Percentiles rank a stretch among this genome's conserved stretches.
Evolutionary conservation across 2,113 vertebrate genomes (phyloP).

Genomic region (Brachyistius frenatus): DNA sequence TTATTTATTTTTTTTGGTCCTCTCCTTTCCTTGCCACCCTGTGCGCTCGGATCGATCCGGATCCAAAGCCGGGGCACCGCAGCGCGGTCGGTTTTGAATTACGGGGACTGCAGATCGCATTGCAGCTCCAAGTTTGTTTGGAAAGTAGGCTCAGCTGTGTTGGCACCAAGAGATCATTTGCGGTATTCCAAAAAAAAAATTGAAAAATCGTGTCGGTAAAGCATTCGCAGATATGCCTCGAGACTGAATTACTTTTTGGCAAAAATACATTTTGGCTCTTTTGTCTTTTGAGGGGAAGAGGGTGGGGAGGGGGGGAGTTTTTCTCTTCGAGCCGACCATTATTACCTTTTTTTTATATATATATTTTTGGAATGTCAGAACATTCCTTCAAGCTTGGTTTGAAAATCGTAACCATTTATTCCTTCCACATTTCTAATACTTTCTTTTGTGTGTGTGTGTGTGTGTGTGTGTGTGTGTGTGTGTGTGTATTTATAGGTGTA

Average conservation of each 20-base stretch:
- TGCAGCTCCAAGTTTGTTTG: slow-evolving; percentile 43
- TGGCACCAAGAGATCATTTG: slow-evolving; percentile 44
- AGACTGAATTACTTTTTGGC: slow-evolving; percentile 54
- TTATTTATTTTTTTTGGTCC: too few species aligned
- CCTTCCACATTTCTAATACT: slow-evolving; percentile 15
- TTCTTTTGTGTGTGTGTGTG: background rate
- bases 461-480: too few species aligned
- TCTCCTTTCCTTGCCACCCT: background rate
- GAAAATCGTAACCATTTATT: slow-evolving; percentile 27
- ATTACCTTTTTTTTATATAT: slow-evolving; percentile 19
- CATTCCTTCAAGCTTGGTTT: slow-evolving; percentile 48
- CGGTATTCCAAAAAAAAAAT: slow-evolving; percentile 23
- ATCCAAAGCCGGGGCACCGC: background rate
- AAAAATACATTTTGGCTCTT: slow-evolving; percentile 53
- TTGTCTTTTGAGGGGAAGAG: background rate
- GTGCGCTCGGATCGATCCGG: background rate
- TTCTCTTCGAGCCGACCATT: slow-evolving; percentile 32
- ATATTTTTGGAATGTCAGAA: slow-evolving; percentile 26
- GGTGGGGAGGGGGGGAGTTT: background rate
- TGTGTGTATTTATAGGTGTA: background rate
- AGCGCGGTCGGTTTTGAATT: slow-evolving; percentile 18
- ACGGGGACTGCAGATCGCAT: background rate
- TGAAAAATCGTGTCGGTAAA: slow-evolving; percentile 51
- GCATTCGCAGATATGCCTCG: slow-evolving; percentile 47
- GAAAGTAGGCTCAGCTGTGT: slow-evolving; percentile 52